Conservation (phyloP, 1,140 invertebrate genomes). For the Maconellicoccus hirsutus region DNA sequence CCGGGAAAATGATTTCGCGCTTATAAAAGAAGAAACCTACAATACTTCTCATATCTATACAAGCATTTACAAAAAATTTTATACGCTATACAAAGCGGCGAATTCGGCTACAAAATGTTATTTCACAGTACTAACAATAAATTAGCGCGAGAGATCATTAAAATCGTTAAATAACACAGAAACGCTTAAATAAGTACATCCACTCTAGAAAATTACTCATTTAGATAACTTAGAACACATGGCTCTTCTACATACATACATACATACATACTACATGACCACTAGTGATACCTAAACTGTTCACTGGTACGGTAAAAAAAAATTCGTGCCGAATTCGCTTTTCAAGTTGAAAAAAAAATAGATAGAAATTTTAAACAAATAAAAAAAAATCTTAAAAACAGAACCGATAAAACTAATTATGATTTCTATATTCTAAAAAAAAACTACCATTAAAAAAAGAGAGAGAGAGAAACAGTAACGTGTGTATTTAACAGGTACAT, state of each 20-base stretch:
- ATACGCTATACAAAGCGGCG: not conserved
- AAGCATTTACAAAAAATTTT: slow-evolving; percentile 6
- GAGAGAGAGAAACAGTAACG: not conserved
- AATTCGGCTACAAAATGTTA: not conserved
- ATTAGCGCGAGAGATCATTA: slow-evolving; percentile 2
- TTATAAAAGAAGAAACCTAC: no score
- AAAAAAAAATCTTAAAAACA: no score
- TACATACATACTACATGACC: no score
- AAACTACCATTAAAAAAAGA: not conserved
- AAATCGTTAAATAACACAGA: slow-evolving; percentile 9
- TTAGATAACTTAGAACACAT: not conserved
- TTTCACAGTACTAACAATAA: slow-evolving; percentile 5
- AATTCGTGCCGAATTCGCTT: not conserved
- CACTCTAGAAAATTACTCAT: not conserved
- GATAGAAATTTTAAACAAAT: no score
- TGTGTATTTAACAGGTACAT: slow-evolving; percentile 22
- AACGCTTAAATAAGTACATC: not conserved
- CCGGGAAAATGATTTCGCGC: no score
- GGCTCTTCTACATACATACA: not conserved
- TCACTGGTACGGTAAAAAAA: not conserved
- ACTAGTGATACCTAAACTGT: no score
- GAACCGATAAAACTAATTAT: not conserved
- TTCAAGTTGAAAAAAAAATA: no score
- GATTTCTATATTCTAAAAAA: not conserved
- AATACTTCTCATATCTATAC: slow-evolving; percentile 18